A percentile compares a stretch with the other conserved stretches of the same genome.
These are phyloP conservation scores for Epiblema foenella DNA, from an alignment of 2,888 invertebrate genomes.

Conservation along the genomic window DNA sequence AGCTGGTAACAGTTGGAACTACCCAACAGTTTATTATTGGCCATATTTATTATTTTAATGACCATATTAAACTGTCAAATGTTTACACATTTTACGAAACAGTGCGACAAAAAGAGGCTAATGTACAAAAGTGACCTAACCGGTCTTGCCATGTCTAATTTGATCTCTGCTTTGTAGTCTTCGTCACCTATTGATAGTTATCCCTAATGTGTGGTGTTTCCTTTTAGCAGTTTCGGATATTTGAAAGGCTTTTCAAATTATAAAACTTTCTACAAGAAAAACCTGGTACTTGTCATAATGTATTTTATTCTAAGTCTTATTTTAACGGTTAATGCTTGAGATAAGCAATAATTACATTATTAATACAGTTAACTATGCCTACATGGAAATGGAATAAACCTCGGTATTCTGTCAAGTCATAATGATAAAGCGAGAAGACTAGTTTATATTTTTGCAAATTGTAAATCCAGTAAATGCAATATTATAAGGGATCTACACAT, in stretches of 20 bases:
- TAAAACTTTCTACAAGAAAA: conserved; percentile 60
- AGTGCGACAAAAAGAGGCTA: conserved; percentile 74
- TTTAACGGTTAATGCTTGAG: conserved; percentile 62
- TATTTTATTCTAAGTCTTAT: conserved; percentile 66
- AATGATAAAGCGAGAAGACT: conserved; percentile 18
- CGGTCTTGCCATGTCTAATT: conserved; percentile 78
- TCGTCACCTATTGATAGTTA: conserved; percentile 56
- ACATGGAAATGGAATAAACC: conserved; percentile 22
- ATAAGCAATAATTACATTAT: conserved; percentile 63
- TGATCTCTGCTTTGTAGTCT: conserved; percentile 79
- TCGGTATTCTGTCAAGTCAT: conserved; percentile 21
- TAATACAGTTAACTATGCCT: conserved; percentile 19
- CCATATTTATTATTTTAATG: conserved; percentile 10
- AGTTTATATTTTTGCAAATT: conserved; percentile 36
- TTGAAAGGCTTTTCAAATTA: conserved; percentile 61
- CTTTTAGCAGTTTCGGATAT: conserved; percentile 69
- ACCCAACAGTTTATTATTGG: background rate
- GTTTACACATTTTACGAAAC: conserved; percentile 62
- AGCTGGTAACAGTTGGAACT: no score
- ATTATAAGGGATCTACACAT: conserved; percentile 49
- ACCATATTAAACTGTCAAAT: conserved; percentile 44
- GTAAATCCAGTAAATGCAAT: conserved; percentile 25
- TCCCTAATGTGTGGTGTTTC: conserved; percentile 59
- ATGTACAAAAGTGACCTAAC: conserved; percentile 74
- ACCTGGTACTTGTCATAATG: conserved; percentile 64